These are phyloP conservation scores for Periparus ater DNA, from an alignment of 2,797 vertebrate genomes.

Conservation along the genomic window DNA sequence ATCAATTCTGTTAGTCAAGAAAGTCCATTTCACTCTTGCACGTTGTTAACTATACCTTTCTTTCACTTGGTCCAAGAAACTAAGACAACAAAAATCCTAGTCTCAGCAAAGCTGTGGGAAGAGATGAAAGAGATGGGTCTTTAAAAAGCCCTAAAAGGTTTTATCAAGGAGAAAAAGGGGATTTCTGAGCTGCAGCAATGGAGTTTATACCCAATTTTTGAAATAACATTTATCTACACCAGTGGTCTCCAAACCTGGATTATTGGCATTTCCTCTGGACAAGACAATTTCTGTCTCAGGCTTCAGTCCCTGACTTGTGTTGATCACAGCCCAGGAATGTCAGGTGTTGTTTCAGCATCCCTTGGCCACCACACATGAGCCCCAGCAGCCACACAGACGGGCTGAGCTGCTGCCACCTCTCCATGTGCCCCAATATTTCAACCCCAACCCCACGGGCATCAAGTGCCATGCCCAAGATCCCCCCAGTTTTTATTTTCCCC, in stretches of 20 bases:
- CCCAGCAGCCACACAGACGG: accelerated
- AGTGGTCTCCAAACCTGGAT: not conserved
- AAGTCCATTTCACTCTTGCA: not conserved
- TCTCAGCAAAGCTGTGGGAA: not conserved
- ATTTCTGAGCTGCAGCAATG: not conserved
- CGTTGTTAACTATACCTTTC: not conserved
- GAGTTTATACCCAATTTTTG: accelerated
- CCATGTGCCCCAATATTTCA: accelerated
- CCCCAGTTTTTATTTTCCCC: not conserved
- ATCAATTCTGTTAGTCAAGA: not conserved
- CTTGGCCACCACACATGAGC: accelerated
- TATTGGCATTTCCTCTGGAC: not conserved
- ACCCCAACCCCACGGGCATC: accelerated
- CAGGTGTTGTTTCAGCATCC: not conserved
- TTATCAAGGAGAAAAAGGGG: not conserved
- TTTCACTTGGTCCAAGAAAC: not conserved
- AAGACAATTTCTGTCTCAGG: not conserved
- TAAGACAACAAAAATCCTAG: not conserved
- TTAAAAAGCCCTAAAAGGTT: not conserved
- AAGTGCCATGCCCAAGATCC: accelerated
- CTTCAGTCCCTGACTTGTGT: not conserved
- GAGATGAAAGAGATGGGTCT: not conserved
- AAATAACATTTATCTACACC: not conserved
- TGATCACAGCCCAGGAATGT: too few species aligned
- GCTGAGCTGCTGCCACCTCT: not conserved